Evolutionary conservation across 2,113 vertebrate species (phyloP), one percentile per base, ranked within the genome.

Genomic region (Chaenogobius annularis): DNA sequence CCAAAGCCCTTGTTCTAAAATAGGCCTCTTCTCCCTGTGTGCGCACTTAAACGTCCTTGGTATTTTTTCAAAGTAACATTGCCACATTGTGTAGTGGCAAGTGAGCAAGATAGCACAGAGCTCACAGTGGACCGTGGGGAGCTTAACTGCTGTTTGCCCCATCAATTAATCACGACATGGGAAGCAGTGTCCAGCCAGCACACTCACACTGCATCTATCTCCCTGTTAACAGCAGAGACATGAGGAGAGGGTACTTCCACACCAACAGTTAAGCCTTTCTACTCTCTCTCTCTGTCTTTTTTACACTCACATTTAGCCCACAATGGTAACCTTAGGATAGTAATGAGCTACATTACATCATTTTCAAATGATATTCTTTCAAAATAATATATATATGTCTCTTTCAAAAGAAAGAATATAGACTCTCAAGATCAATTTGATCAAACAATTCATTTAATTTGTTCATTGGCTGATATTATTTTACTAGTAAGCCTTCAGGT

Each of bases 91-190:
- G 40, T 52, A 55, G 55, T 68, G 55, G 35, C 11, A 48, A 15
- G 61, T 37, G 72, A 76, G 58, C 40, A 52, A 69, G 63, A 52
- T 61, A 35, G 46, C 72, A 68, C 43, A 64, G 73, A 80, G 79
- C 66, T 69, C 68, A 52, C 26, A 61, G 67, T 65, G 69, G 69
- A 76, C 80, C 58, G 17, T 64, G 71, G 81, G 82, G 59, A 74
- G 43, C 63, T 63, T 35, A 52, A 75, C 79, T 80, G 76, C 71
- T 78, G 71, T 56, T 75, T 70, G 67, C 75, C 70, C 68, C 81
- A 86, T 86, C 83, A 84, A 89, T 89, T 88, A 87, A 86, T 88
- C 87, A 87, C 54, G 74, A 86, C 70, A 70, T 68, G 65, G 73
- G 76, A 84, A 80, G 77, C 78, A 79, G 81, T 82, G 85, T 85